Percentiles rank a stretch among this genome's conserved stretches.
phyloP scores from a whole-genome alignment of 2,888 invertebrate species.

The Hirtodrosophila confusa region DNA sequence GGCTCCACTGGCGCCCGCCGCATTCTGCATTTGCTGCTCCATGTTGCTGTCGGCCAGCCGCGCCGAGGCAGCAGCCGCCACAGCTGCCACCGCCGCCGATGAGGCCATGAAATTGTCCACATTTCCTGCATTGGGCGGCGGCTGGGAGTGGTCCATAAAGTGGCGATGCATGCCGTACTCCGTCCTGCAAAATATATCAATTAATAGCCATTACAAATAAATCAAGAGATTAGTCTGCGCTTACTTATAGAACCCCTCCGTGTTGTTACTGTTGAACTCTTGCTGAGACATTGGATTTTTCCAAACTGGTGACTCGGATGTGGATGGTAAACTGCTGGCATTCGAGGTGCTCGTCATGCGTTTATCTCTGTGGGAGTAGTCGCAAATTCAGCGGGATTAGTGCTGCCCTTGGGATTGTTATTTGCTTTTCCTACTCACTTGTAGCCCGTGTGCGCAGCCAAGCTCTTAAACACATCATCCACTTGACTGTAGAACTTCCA shows the following conservation, averaged over 20 bases:
- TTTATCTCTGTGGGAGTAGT: conserved; percentile 75
- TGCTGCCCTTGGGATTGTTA: not conserved
- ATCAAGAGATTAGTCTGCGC: not conserved
- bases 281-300: conserved; percentile 84
- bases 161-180: conserved; percentile 84
- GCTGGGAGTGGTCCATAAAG: conserved; percentile 83
- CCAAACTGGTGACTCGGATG: conserved; percentile 83
- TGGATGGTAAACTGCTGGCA: conserved; percentile 82
- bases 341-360: conserved; percentile 83
- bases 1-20: conserved; percentile 69
- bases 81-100: conserved; percentile 82
- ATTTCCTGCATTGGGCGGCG: conserved; percentile 78
- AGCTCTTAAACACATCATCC: conserved; percentile 84
- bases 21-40: conserved; percentile 80
- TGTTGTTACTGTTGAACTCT: conserved; percentile 83
- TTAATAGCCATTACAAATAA: not conserved
- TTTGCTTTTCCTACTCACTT: conserved; percentile 54
- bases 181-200: conserved; percentile 64
- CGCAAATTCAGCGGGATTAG: no score
- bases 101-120: conserved; percentile 83
- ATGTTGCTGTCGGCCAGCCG: conserved; percentile 82
- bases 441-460: conserved; percentile 82
- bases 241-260: conserved; percentile 84
- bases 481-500: conserved; percentile 84
- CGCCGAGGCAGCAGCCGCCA: conserved; percentile 79